Evolutionary conservation across 2,797 vertebrate genomes (phyloP).

Genomic region (Thaleichthys pacificus): DNA sequence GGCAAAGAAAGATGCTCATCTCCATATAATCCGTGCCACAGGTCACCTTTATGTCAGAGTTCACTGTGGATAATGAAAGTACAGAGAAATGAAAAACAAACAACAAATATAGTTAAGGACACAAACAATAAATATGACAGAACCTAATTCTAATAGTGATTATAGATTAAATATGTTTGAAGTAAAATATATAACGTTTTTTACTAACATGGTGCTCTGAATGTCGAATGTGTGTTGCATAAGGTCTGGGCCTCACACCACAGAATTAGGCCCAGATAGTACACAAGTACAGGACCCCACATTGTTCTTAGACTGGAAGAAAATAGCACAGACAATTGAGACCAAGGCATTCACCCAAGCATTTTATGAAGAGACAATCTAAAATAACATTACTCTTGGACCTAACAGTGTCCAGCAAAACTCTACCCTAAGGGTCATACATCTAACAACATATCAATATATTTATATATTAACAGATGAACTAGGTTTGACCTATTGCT

Average conservation of each 20-base stretch:
- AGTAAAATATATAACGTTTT: neutral
- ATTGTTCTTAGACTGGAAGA: constrained; percentile 58
- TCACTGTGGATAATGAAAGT: constrained; percentile 50
- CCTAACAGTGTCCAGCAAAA: neutral
- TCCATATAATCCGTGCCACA: constrained; percentile 69
- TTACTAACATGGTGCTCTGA: constrained; percentile 66
- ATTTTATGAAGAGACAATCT: constrained; percentile 15
- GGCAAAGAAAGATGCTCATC: constrained; percentile 70
- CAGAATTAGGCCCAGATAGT: constrained; percentile 59
- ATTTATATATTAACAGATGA: neutral
- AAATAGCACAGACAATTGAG: constrained; percentile 17
- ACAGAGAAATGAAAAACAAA: neutral
- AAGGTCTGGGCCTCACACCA: constrained; percentile 43
- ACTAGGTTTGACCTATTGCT: neutral
- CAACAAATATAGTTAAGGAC: neutral
- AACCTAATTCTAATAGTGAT: neutral
- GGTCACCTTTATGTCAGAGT: constrained; percentile 64
- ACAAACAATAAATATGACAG: neutral
- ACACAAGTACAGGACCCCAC: constrained; percentile 58
- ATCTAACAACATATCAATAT: neutral
- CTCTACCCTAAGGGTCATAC: neutral
- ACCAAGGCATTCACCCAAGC: constrained; percentile 12
- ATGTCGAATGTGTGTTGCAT: constrained; percentile 34
- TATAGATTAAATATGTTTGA: neutral
- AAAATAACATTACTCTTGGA: constrained; percentile 5